These are phyloP conservation scores for Onychomys leucogaster DNA, from an alignment of 2,797 vertebrate species.

Conservation along the genomic window DNA sequence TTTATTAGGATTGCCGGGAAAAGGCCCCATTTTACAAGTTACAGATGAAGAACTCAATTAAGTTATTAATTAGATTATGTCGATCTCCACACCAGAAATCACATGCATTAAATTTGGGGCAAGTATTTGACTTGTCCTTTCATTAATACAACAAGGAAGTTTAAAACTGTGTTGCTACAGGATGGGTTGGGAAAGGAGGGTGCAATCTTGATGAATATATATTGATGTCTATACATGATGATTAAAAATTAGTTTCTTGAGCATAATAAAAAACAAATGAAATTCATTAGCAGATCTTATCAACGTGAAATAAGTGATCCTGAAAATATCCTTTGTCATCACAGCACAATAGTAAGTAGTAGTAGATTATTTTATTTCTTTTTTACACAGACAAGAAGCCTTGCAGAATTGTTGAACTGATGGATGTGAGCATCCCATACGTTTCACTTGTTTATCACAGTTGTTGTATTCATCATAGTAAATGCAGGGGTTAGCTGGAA, in stretches of 20 bases:
- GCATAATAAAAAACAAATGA: not conserved
- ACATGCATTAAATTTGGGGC: not conserved
- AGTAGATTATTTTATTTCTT: constrained; percentile 39
- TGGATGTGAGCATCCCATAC: not conserved
- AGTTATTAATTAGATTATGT: not conserved
- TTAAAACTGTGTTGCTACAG: not conserved
- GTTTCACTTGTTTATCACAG: not conserved
- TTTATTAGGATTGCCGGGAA: not conserved
- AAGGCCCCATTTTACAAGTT: not conserved
- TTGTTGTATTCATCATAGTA: constrained; percentile 38
- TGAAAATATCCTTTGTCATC: not conserved
- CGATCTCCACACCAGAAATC: not conserved
- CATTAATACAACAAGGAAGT: not conserved
- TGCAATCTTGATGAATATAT: not conserved
- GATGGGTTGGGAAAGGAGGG: not conserved
- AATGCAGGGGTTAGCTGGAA: constrained; percentile 69
- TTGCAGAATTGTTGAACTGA: not conserved
- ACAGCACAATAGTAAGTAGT: not conserved
- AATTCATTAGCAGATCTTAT: not conserved
- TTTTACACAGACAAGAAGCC: constrained; percentile 64
- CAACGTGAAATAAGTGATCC: not conserved
- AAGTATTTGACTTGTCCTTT: not conserved
- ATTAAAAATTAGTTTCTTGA: not conserved
- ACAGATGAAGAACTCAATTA: not conserved
- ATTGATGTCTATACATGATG: not conserved